These are phyloP conservation scores for Rhagium mordax DNA, from an alignment of 2,888 invertebrate genomes.

Conservation along the genomic window DNA sequence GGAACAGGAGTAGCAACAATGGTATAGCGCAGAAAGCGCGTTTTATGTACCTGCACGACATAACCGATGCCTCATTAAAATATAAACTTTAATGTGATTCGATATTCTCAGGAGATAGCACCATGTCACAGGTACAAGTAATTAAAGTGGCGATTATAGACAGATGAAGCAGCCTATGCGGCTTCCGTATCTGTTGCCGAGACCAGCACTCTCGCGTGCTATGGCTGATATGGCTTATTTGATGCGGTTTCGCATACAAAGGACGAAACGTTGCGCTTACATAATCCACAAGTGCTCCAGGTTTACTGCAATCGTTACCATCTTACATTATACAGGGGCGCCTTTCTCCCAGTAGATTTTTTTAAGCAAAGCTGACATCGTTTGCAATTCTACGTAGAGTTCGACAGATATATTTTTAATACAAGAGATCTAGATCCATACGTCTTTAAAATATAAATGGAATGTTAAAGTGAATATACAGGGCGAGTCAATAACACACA, in stretches of 20 bases:
- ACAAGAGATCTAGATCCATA: no score
- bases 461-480: no score
- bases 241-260: neutral
- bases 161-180: conserved; percentile 40
- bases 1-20: conserved; percentile 25
- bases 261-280: neutral
- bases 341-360: no score
- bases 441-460: no score
- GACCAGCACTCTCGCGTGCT: conserved; percentile 43
- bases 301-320: no score
- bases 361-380: no score
- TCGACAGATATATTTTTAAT: no score
- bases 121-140: conserved; percentile 57
- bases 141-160: conserved; percentile 54
- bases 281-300: no score
- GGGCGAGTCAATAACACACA: no score
- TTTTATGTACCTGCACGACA: conserved; percentile 7
- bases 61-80: conserved; percentile 58
- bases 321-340: no score
- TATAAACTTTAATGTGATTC: conserved; percentile 60
- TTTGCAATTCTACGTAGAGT: no score
- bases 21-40: conserved; percentile 2
- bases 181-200: conserved; percentile 46
- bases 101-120: conserved; percentile 59
- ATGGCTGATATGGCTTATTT: conserved; percentile 35